Evolutionary conservation across 2,888 invertebrate genomes (phyloP).

Genomic region (Tachina fera): DNA sequence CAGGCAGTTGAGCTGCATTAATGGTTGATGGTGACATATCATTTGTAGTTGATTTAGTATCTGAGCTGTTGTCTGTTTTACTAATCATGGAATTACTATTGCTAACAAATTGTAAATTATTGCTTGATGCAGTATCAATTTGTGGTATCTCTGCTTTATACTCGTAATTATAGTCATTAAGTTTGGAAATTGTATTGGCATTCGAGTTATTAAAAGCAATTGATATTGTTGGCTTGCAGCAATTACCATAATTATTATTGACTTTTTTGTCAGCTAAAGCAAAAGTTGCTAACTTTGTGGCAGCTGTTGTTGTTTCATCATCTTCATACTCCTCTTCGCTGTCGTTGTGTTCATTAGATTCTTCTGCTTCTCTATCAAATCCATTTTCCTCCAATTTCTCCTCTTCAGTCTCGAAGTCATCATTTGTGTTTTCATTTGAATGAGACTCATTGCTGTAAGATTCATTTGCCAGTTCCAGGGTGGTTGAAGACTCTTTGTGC

Average conservation of each 20-base stretch:
- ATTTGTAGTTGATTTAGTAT: constrained; percentile 15
- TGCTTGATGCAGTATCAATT: constrained; percentile 24
- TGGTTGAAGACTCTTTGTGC: background rate
- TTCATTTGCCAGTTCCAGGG: background rate
- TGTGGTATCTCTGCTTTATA: constrained; percentile 17
- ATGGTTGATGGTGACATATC: constrained; percentile 38
- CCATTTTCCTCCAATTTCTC: background rate
- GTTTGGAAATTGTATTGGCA: background rate
- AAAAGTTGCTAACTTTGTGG: constrained; percentile 52
- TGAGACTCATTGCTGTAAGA: constrained; percentile 32
- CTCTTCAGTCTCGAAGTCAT: constrained; percentile 4
- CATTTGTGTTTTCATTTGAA: constrained; percentile 25
- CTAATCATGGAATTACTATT: constrained; percentile 18
- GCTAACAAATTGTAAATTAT: constrained; percentile 30
- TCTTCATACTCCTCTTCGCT: constrained; percentile 45
- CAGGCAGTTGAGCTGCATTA: background rate
- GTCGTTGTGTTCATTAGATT: constrained; percentile 22
- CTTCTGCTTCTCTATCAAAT: background rate
- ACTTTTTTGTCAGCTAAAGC: background rate
- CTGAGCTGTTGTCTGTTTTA: background rate
- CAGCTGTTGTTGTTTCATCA: constrained; percentile 49
- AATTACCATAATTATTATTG: constrained; percentile 20
- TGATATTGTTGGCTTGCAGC: constrained; percentile 8
- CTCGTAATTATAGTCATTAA: background rate
- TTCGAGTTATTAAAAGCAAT: background rate